phyloP scores from a whole-genome alignment of 2,888 invertebrate species.

The Aporophyla nigra region DNA sequence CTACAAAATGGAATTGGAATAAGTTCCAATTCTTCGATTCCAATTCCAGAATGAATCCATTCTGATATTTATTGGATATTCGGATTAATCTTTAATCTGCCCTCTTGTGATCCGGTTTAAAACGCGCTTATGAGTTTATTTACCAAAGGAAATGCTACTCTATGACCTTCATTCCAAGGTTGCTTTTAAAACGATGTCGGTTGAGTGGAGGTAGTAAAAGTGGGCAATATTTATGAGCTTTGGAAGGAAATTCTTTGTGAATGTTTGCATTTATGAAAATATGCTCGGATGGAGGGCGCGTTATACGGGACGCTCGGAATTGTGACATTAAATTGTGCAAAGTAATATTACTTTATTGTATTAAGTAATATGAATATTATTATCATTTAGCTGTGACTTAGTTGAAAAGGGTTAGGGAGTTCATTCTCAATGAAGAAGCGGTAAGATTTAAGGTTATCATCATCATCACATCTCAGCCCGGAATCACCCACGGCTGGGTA shows the following conservation, averaged over 20 bases:
- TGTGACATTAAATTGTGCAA: slow-evolving; percentile 26
- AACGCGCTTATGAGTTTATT: slow-evolving; percentile 84
- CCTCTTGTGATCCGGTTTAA: slow-evolving; percentile 84
- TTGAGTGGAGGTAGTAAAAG: slow-evolving; percentile 84
- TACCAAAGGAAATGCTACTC: slow-evolving; percentile 63
- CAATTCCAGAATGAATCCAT: slow-evolving; percentile 88
- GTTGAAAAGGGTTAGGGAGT: background rate
- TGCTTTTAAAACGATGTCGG: slow-evolving; percentile 62
- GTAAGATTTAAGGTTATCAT: background rate
- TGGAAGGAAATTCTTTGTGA: slow-evolving; percentile 90
- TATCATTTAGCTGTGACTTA: background rate
- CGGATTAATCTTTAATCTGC: slow-evolving; percentile 89
- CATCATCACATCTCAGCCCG: too few species aligned
- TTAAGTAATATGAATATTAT: slow-evolving; percentile 34
- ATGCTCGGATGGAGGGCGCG: slow-evolving; percentile 86
- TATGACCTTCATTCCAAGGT: slow-evolving; percentile 66
- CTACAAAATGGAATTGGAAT: slow-evolving; percentile 87
- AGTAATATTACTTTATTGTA: slow-evolving; percentile 33
- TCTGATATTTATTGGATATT: slow-evolving; percentile 89
- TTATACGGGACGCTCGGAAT: slow-evolving; percentile 71
- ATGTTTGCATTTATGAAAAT: slow-evolving; percentile 91
- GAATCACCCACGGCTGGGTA: too few species aligned
- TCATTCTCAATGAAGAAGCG: background rate
- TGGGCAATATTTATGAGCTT: slow-evolving; percentile 91
- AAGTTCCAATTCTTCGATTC: slow-evolving; percentile 89